phyloP scores from a whole-genome alignment of 2,888 invertebrate species.

The Zele albiditarsus region DNA sequence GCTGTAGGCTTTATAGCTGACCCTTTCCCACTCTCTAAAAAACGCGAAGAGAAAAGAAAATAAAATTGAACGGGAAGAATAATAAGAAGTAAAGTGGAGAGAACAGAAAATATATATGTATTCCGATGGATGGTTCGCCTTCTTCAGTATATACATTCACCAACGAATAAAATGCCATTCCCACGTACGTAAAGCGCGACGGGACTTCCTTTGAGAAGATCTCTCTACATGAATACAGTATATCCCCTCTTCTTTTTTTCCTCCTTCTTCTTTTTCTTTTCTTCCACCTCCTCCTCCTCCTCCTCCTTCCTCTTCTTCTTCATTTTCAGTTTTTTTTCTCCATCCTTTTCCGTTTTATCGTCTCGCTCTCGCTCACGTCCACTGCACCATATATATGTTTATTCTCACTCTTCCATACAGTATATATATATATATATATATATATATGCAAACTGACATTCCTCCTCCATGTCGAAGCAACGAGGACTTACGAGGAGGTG shows the following conservation, averaged over 20 bases:
- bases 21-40: slow-evolving; percentile 14
- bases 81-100: slow-evolving; percentile 35
- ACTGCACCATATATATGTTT: slow-evolving; percentile 18
- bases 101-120: slow-evolving; percentile 37
- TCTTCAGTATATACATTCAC: slow-evolving; percentile 21
- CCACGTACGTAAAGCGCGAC: slow-evolving; percentile 50
- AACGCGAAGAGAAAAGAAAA: slow-evolving; percentile 16
- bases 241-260: not conserved
- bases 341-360: slow-evolving; percentile 1
- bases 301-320: slow-evolving; percentile 42
- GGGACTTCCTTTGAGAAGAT: slow-evolving; percentile 40
- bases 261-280: slow-evolving; percentile 41
- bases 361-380: not conserved
- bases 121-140: slow-evolving; percentile 19
- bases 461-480: slow-evolving; percentile 32
- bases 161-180: slow-evolving; percentile 52
- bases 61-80: slow-evolving; percentile 25
- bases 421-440: not conserved
- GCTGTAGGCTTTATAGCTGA: slow-evolving; percentile 52
- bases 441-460: slow-evolving; percentile 22
- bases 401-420: slow-evolving; percentile 26
- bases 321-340: slow-evolving; percentile 41
- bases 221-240: slow-evolving; percentile 41
- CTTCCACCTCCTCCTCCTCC: not conserved
- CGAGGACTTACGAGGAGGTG: slow-evolving; percentile 45